Evolutionary conservation across 2,888 invertebrate genomes (phyloP), one percentile per base, ranked within the genome.

Genomic region (Polyommatus icarus): DNA sequence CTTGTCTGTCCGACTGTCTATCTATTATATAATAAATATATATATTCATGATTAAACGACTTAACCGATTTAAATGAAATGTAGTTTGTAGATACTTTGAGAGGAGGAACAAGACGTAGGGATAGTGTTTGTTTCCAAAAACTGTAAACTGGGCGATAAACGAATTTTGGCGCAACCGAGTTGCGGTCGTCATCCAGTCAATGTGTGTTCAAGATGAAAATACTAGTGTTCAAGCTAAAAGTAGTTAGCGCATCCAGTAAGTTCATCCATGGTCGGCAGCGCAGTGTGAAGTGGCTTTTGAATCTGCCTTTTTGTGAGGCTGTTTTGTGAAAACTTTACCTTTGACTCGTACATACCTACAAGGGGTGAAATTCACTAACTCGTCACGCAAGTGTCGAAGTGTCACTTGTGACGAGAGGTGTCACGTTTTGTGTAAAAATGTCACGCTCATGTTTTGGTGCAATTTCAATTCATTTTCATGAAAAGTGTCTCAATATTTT

Each of bases 301-400:
- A 75, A 75, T 75, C 75, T 75, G 75, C 50, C 75, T 75, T 75
- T 75, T 75, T 75, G 75, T 75, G 18, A 32, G 29, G 67, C 29
- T 29, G 67, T 67, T 67, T 75, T 46, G 29, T 50, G 24, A 40
- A 72, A 72, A 72, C 40, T n/a, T 72, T 50, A 75, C 75, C 75
- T 73, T 50, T 50, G 75, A 75, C 29, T 50, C 40, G 50, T 50
- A 50, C 29, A 15, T 75, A 29, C 54, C 29, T 3, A 15, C 15
- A 50, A 46, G 54, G 54, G 75, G 75, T 29, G 24, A 54, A 46
- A 20, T 75, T 54, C 75, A 54, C 75, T 24, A 54, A 24, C 46
- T 36, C 75, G 50, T 75, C 46, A 75, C 32, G 75, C 75, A 75
- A 29, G 75, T 54, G 75, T 75, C 50, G 54, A 54, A 75, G 75